Evolutionary conservation across 2,888 invertebrate species (phyloP).

Genomic region (Bombyx huttoni): DNA sequence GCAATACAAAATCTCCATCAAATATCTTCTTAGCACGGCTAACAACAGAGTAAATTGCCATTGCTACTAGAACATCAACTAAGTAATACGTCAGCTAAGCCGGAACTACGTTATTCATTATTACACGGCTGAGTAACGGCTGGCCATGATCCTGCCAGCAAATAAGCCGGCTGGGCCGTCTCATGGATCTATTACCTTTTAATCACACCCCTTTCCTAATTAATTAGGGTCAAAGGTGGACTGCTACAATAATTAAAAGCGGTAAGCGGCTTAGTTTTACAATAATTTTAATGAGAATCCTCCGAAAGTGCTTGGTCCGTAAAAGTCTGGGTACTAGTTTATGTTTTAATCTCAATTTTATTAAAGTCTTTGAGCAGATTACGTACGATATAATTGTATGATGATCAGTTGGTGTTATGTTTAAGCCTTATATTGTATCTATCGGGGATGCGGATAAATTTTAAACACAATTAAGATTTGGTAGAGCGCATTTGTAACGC

Average conservation of each 20-base stretch:
- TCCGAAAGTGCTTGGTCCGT: background rate
- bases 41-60: background rate
- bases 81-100: background rate
- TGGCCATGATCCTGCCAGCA: background rate
- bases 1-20: no score
- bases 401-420: no score
- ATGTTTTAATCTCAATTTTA: no score
- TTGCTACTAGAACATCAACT: background rate
- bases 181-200: background rate
- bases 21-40: no score
- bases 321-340: background rate
- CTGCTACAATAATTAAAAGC: constrained; percentile 30
- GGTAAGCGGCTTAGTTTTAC: constrained; percentile 38
- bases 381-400: no score
- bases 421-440: no score
- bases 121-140: background rate
- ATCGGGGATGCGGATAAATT: no score
- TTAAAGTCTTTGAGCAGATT: no score
- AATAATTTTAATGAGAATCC: constrained; percentile 37
- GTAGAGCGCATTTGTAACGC: no score
- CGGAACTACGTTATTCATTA: background rate
- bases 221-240: constrained; percentile 52
- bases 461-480: no score
- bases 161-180: constrained; percentile 2
- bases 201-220: constrained; percentile 45